Percentiles rank a stretch among this genome's conserved stretches.
phyloP scores from a whole-genome alignment of 2,888 invertebrate species.

The Campoplex capitator region DNA sequence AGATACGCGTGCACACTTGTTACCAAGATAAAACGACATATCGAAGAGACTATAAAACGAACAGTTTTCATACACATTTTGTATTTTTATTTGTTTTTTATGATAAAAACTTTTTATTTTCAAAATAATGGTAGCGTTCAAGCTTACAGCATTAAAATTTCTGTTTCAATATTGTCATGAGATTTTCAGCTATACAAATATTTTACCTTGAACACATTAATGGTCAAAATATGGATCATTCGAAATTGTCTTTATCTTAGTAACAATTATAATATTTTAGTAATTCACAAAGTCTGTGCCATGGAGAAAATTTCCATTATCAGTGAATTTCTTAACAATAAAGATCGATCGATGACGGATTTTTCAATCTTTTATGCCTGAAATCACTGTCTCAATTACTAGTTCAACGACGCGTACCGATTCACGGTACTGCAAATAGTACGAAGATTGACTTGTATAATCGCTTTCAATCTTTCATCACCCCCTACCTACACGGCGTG shows the following conservation, averaged over 20 bases:
- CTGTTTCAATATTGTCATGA: too few relatives aligned
- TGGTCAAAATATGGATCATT: not conserved
- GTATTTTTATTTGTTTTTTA: too few relatives aligned
- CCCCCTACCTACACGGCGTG: not conserved
- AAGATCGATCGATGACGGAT: constrained; percentile 70
- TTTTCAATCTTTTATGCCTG: constrained; percentile 72
- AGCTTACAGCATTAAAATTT: not conserved
- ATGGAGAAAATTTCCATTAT: not conserved
- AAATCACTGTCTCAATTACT: not conserved
- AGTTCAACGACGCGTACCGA: not conserved
- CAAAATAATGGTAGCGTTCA: too few relatives aligned
- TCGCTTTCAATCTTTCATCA: not conserved
- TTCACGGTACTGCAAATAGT: not conserved
- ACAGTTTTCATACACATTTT: too few relatives aligned
- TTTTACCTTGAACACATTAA: not conserved
- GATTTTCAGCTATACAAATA: not conserved
- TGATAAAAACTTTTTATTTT: too few relatives aligned
- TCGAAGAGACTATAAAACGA: not conserved
- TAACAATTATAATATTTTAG: not conserved
- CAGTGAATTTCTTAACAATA: constrained; percentile 26
- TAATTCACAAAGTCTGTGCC: constrained; percentile 13
- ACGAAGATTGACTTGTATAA: not conserved
- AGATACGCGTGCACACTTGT: not conserved
- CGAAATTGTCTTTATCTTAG: not conserved
- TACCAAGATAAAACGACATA: not conserved